These are phyloP conservation scores for Aphis craccivora DNA, from an alignment of 1,140 invertebrate genomes.

Conservation along the genomic window DNA sequence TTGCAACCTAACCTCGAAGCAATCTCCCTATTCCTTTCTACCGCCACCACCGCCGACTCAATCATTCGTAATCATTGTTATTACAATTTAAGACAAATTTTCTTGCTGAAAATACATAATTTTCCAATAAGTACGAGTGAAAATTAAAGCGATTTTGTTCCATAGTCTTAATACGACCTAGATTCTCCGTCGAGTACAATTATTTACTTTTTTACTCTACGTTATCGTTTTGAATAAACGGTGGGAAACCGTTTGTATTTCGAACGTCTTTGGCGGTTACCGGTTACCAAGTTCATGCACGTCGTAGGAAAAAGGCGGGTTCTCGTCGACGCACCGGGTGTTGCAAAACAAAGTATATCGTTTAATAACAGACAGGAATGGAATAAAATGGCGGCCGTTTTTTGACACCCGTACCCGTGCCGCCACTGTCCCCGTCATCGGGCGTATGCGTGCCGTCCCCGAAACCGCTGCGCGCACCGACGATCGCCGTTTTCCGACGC, in stretches of 20 bases:
- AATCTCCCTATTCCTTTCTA: too few relatives aligned
- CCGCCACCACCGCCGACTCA: too few relatives aligned
- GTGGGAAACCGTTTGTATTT: not conserved
- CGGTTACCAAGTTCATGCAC: not conserved
- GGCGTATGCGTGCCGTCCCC: slow-evolving; percentile 45
- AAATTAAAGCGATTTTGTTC: too few relatives aligned
- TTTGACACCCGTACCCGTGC: slow-evolving; percentile 31
- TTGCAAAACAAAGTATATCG: not conserved
- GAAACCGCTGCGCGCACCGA: slow-evolving; percentile 29
- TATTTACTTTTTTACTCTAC: too few relatives aligned
- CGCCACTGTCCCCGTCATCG: not conserved
- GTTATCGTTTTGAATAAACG: not conserved
- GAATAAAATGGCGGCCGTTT: slow-evolving; percentile 49
- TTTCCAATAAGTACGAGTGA: too few relatives aligned
- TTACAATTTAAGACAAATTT: too few relatives aligned
- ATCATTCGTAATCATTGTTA: too few relatives aligned
- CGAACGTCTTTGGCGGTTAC: not conserved
- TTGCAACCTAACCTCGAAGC: too few relatives aligned
- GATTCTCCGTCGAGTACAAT: too few relatives aligned
- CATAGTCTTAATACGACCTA: too few relatives aligned
- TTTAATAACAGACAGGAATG: slow-evolving; percentile 2
- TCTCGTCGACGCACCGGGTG: not conserved
- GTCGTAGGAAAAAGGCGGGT: not conserved
- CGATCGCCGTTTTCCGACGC: not conserved
- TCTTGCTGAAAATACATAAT: too few relatives aligned